Evolutionary conservation across 1,140 invertebrate species (phyloP), one percentile per base, ranked within the genome.

Genomic region (Eurosta solidaginis): DNA sequence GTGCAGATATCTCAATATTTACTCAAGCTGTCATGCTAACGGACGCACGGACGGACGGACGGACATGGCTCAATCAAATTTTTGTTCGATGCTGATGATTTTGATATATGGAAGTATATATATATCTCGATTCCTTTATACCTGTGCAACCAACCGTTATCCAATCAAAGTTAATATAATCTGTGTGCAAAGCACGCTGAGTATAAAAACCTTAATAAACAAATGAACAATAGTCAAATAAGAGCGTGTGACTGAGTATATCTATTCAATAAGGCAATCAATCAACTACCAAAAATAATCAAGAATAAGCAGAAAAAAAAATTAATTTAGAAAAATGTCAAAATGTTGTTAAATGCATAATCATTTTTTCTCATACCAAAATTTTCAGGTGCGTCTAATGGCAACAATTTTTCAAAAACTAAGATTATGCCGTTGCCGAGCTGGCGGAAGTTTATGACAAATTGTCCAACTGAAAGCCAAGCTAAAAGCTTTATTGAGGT

Each of bases 311-410:
- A 20, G 40, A 40, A 10, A 40, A 68, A 68, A 40, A 33, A n/a
- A 40, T 68, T n/a, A n/a, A n/a, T n/a, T n/a, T 68, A 68, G 59
- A 68, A 68, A 68, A 68, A 68, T 68, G 59, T 68, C 59, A 68
- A 68, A 68, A 68, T 68, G 29, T 68, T 68, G 59, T 42, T 68
- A 68, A 14, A 68, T n/a, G 54, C 25, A 59, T 59, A 17, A 33
- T 33, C 1, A 33, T 59, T 36, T 27, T n/a, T 52, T 10, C 1
- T 3, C 50, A 2, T 25, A 17, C 22, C 33, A 22, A 40, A 68
- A 68, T 20, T 33, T 68, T 22, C 40, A 33, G 36, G 59, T 68
- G 59, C 33, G 33, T 68, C 59, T 68, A 68, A 68, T 68, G 59
- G 59, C 59, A 68, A 68, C 22, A 10, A 68, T 68, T 68, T 68